A percentile compares a stretch with the other conserved stretches of the same genome.
Evolutionary conservation across 37 sponge, comb jelly and placozoan genomes (phyloP).

Genomic region (Chondrilla cf. caribensis): DNA sequence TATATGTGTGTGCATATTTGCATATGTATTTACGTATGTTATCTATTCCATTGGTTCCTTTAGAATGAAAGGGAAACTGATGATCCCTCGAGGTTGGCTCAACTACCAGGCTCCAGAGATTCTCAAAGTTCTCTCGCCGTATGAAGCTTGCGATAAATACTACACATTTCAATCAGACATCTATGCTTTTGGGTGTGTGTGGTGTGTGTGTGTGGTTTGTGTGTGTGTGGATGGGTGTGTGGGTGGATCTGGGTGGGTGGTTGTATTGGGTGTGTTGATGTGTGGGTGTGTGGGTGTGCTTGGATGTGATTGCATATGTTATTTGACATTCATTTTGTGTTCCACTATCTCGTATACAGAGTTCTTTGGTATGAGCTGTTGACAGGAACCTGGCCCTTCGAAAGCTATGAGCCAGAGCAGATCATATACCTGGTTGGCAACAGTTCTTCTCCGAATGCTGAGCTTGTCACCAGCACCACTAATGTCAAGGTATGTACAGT

Average conservation of each 20-base stretch:
- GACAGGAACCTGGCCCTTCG: constrained; percentile 72
- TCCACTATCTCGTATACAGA: constrained; percentile 23
- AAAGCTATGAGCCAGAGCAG: constrained; percentile 19
- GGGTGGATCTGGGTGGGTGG: background rate
- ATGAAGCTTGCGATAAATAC: constrained; percentile 6
- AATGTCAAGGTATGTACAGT: background rate
- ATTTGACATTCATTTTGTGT: background rate
- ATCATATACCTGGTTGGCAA: constrained; percentile 55
- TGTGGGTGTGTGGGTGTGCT: background rate
- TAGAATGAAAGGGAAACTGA: constrained; percentile 1
- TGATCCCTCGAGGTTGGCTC: constrained; percentile 65
- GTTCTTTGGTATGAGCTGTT: constrained; percentile 85
- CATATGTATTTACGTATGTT: no score
- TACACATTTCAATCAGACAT: constrained; percentile 65
- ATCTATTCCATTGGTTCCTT: no score
- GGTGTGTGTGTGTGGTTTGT: constrained; percentile 33
- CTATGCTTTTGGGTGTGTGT: constrained; percentile 87
- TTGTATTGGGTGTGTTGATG: background rate
- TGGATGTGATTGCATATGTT: background rate
- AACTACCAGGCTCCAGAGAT: constrained; percentile 90
- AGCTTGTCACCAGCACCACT: background rate
- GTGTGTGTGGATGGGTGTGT: background rate
- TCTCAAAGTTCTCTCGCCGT: constrained; percentile 44
- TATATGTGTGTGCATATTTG: no score
- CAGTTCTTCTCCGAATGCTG: constrained; percentile 13